Evolutionary conservation across 2,113 vertebrate species (phyloP), one percentile per base, ranked within the genome.

Genomic region (Ursus arctos): DNA sequence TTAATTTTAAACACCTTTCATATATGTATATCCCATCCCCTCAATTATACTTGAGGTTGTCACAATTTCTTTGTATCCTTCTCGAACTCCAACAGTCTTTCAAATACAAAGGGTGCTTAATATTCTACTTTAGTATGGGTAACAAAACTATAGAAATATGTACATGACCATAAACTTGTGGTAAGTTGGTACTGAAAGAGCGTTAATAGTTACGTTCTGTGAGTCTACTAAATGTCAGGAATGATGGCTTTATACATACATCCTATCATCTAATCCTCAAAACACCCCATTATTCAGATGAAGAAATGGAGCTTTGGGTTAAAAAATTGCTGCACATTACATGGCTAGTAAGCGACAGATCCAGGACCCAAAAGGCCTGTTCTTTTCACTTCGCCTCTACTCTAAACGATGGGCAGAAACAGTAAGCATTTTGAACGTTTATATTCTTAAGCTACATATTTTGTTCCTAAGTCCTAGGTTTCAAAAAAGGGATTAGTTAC

Each of bases 101-200:
- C 43, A 81, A 67, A 94, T 74, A 80, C 40, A 91, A 91, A 93
- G 31, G 18, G 21, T 51, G 31, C 15, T 81, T 63, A 59, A 40
- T 63, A 85, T 47, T 63, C 88, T 43, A 77, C 47, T 65, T 94
- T 26, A 84, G 9, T n/a, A 36, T 69, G 21, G 80, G 21, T 69
- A 88, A 87, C 22, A 59, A 94, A 97, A 85, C 65, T 88, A 69
- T 3, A 95, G 76, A 92, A 83, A 61, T 49, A 85, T 0, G 15
- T 71, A 11, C 40, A 49, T 90, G 16, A 28, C 67, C 65, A 12
- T 55, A 77, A 61, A 86, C 47, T 69, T 88, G 19, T 57, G 69
- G 6, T 69, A 76, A 12, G 36, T 33, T 79, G 65, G 80, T 71
- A 82, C 2, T 76, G 36, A 79, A 83, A 53, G 55, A 13, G 22